These are phyloP conservation scores for Drosophila melanogaster DNA, from an alignment of 1,140 invertebrate genomes.

Conservation along the genomic window DNA sequence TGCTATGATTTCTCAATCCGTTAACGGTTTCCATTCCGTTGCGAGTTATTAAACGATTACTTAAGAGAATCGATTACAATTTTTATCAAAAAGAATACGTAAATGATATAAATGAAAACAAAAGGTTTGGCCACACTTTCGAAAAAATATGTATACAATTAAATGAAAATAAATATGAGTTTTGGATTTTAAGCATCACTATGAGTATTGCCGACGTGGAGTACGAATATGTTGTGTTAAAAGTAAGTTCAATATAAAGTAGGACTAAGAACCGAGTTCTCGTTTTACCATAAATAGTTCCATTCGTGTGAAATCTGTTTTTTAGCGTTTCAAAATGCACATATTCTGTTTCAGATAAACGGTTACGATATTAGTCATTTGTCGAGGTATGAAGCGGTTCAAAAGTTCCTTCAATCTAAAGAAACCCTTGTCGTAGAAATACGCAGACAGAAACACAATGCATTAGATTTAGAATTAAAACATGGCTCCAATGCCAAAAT, in stretches of 20 bases:
- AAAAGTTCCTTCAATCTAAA: slow-evolving; percentile 89
- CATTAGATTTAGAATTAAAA: slow-evolving; percentile 11
- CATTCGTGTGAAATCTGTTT: too few relatives aligned
- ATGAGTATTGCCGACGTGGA: slow-evolving; percentile 55
- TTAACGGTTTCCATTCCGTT: too few relatives aligned
- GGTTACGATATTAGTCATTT: slow-evolving; percentile 89
- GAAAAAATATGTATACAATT: slow-evolving; percentile 45
- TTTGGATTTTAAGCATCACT: slow-evolving; percentile 35
- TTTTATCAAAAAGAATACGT: too few relatives aligned
- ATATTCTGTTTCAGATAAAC: slow-evolving; percentile 87
- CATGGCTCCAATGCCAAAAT: background rate
- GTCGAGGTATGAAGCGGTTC: slow-evolving; percentile 89
- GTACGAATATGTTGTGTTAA: slow-evolving; percentile 73
- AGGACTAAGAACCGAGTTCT: background rate
- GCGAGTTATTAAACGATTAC: too few relatives aligned
- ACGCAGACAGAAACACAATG: slow-evolving; percentile 84
- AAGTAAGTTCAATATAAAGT: slow-evolving; percentile 35
- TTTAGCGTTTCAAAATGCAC: background rate
- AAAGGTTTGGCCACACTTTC: slow-evolving; percentile 12
- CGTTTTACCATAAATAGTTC: background rate
- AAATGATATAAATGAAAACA: too few relatives aligned
- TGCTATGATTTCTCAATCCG: too few relatives aligned
- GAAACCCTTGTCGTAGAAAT: slow-evolving; percentile 91
- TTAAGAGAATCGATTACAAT: too few relatives aligned
- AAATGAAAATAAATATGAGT: slow-evolving; percentile 44